Percentiles rank a stretch among this genome's conserved stretches.
These are phyloP conservation scores for Phenacoccus solenopsis DNA, from an alignment of 1,140 invertebrate species.

Conservation along the genomic window DNA sequence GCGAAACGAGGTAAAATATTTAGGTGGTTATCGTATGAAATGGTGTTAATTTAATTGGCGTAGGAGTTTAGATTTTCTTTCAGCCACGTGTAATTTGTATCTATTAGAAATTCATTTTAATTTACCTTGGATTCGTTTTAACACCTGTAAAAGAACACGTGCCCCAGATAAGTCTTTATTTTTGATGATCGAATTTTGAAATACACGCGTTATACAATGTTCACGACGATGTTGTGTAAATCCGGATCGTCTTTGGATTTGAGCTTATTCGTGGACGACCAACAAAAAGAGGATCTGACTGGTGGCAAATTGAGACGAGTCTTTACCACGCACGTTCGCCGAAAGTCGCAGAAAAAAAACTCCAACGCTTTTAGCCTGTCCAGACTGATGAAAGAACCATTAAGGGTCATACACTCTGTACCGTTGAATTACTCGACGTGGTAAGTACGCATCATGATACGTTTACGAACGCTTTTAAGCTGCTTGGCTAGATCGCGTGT, in stretches of 20 bases:
- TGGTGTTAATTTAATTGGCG: too few species aligned
- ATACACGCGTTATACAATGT: constrained; percentile 18
- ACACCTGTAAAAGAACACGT: too few species aligned
- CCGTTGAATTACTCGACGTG: constrained; percentile 34
- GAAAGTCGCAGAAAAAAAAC: constrained; percentile 25
- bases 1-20: too few species aligned
- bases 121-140: too few species aligned
- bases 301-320: constrained; percentile 34
- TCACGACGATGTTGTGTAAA: constrained; percentile 24
- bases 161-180: too few species aligned
- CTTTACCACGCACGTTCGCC: constrained; percentile 34
- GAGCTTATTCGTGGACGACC: constrained; percentile 18
- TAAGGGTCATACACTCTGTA: constrained; percentile 36
- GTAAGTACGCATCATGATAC: constrained; percentile 26
- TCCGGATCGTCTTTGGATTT: constrained; percentile 25
- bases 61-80: too few species aligned
- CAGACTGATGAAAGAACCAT: constrained; percentile 36
- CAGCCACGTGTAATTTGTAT: too few species aligned
- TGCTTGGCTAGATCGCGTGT: too few species aligned
- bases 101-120: too few species aligned
- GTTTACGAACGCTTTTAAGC: too few species aligned
- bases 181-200: too few species aligned
- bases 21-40: too few species aligned
- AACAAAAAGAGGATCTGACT: constrained; percentile 21
- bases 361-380: constrained; percentile 32